Evolutionary conservation across 2,797 vertebrate species (phyloP), one percentile per base, ranked within the genome.

Genomic region (Bufotes viridis): DNA sequence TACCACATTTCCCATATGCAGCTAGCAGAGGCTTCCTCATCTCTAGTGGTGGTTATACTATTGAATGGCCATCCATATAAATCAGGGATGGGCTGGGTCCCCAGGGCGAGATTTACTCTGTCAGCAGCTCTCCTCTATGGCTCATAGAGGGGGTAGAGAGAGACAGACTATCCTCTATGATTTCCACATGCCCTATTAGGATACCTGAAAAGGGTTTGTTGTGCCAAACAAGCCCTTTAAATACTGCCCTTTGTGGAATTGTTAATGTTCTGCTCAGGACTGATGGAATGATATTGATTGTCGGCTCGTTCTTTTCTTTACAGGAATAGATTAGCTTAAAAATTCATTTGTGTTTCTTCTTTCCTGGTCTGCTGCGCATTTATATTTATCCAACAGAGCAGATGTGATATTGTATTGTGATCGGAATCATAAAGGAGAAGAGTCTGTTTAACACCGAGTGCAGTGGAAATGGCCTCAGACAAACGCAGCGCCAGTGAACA

Each of bases 321-420:
- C 34, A 67, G 20, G 13, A 67, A 67, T 65, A 49, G 20, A 24
- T n/a, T n/a, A 24, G 12, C 51, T 26, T 75, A 42, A 29, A 61
- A 17, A 53, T 58, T 42, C 42, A 11, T 63, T 20, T 76, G 87
- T 79, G 70, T 81, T 72, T 49, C 65, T 26, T 88, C 55, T 69
- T 49, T 11, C 0, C 49, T 15, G 57, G 1, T 12, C 17, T 22
- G 18, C 67, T 79, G 78, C 17, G 79, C 20, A 60, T 89, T 82
- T 82, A 34, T 74, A 70, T 70, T 86, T 86, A 24, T 29, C 53
- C 79, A 78, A 70, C 78, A 63, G 63, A 78, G 80, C 88, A 87
- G 88, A 83, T 89, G 84, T 78, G 53, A 86, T 58, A 78, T 82
- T 24, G 53, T 42, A 67, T 82, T 34, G 60, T 72, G 53, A 89